A percentile compares a stretch with the other conserved stretches of the same genome.
These are phyloP conservation scores for Agrochola lota DNA, from an alignment of 2,888 invertebrate genomes.

Conservation along the genomic window DNA sequence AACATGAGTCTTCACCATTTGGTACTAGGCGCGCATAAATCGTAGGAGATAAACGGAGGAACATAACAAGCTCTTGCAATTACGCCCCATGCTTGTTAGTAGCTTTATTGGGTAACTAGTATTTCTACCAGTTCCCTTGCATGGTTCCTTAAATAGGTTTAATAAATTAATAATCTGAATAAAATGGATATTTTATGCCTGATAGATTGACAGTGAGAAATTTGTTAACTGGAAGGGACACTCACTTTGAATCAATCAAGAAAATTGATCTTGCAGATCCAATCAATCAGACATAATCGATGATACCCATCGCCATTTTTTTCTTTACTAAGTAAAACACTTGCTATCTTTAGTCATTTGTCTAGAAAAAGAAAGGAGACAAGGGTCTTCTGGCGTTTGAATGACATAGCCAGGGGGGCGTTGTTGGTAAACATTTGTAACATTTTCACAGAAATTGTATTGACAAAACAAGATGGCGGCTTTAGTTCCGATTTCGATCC, in stretches of 20 bases:
- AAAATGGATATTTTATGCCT: background rate
- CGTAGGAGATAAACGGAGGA: slow-evolving; percentile 52
- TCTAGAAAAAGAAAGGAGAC: background rate
- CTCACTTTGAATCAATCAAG: slow-evolving; percentile 34
- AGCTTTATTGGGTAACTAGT: slow-evolving; percentile 66
- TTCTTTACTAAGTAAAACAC: background rate
- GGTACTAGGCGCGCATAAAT: slow-evolving; percentile 65
- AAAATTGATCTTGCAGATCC: slow-evolving; percentile 3
- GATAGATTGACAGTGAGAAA: slow-evolving; percentile 29
- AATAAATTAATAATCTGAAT: slow-evolving; percentile 31
- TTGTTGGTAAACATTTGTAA: background rate
- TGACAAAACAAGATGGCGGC: background rate
- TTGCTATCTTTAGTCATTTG: background rate
- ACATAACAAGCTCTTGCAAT: slow-evolving; percentile 61
- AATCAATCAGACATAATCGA: slow-evolving; percentile 14
- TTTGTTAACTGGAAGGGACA: slow-evolving; percentile 19
- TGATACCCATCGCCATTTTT: background rate
- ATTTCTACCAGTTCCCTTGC: slow-evolving; percentile 6
- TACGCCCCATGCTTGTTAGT: slow-evolving; percentile 58
- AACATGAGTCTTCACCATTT: slow-evolving; percentile 18
- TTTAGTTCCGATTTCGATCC: background rate
- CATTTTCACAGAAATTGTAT: background rate
- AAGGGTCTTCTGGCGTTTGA: background rate
- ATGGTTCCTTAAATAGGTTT: slow-evolving; percentile 24
- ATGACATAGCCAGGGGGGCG: background rate